Evolutionary conservation across 2,888 invertebrate species (phyloP).

Genomic region (Pherbina coryleti): DNA sequence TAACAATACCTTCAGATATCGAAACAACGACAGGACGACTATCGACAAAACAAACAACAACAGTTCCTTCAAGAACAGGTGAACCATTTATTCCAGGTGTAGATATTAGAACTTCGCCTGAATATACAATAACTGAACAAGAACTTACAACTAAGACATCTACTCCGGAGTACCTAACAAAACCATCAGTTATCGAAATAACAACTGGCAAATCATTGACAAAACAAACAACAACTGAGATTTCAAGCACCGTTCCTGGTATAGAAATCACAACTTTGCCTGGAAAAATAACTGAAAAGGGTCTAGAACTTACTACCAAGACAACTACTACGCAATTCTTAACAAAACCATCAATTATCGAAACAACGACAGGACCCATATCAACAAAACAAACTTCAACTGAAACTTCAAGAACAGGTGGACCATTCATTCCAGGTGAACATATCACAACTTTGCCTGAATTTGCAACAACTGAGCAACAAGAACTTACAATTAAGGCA

Average conservation of each 20-base stretch:
- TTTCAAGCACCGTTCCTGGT: neutral
- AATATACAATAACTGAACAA: neutral
- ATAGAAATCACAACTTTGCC: neutral
- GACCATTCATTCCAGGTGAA: no score
- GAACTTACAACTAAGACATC: neutral
- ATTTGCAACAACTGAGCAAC: neutral
- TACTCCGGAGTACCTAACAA: neutral
- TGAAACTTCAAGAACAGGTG: constrained; percentile 21
- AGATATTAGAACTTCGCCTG: neutral
- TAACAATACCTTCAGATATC: no score
- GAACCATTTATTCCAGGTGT: neutral
- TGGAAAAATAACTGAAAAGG: constrained; percentile 9
- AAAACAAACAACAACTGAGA: neutral
- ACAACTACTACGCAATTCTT: neutral
- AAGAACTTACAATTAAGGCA: neutral
- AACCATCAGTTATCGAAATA: neutral
- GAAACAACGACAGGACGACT: no score
- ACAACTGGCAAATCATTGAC: neutral
- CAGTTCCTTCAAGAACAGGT: no score
- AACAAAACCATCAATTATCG: neutral
- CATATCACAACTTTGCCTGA: no score
- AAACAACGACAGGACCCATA: no score
- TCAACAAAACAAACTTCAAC: constrained; percentile 24
- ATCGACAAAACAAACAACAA: no score
- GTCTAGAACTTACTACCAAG: constrained; percentile 22